A percentile compares a stretch with the other conserved stretches of the same genome.
These are phyloP conservation scores for Brachypodius melanocephalos DNA, from an alignment of 2,113 vertebrate species.

Conservation along the genomic window DNA sequence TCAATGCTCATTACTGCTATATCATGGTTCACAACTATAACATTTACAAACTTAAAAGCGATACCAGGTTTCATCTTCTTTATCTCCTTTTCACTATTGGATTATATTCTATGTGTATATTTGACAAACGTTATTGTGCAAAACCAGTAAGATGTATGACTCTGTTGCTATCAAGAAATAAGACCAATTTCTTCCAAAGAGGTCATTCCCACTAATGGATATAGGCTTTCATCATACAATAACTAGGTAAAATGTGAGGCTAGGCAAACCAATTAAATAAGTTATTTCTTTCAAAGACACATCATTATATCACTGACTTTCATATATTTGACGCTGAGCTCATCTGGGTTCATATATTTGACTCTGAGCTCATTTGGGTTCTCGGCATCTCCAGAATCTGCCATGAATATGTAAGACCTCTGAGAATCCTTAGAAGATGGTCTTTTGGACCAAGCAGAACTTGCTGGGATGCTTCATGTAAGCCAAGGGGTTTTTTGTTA, in stretches of 20 bases:
- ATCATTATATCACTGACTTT: background rate
- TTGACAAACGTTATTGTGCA: background rate
- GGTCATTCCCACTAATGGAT: background rate
- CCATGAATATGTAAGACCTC: too few species aligned
- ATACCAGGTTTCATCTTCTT: background rate
- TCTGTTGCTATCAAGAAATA: background rate
- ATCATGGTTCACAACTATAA: background rate
- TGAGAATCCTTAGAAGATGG: background rate
- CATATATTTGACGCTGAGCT: background rate
- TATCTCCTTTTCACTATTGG: background rate
- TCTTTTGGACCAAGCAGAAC: background rate
- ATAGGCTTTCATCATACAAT: background rate
- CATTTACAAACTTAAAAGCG: rapidly evolving
- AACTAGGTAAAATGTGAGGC: background rate
- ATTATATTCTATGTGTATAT: background rate
- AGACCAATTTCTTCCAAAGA: background rate
- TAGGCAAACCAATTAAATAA: background rate
- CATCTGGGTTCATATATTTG: too few species aligned
- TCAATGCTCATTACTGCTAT: background rate
- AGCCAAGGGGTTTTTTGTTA: background rate
- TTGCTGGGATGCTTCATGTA: background rate
- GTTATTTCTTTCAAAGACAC: background rate
- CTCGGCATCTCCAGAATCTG: background rate
- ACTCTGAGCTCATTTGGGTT: background rate
- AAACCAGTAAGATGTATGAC: background rate